A percentile compares a stretch with the other conserved stretches of the same genome.
Evolutionary conservation across 2,797 vertebrate species (phyloP).

Genomic region (Anguilla marmorata): DNA sequence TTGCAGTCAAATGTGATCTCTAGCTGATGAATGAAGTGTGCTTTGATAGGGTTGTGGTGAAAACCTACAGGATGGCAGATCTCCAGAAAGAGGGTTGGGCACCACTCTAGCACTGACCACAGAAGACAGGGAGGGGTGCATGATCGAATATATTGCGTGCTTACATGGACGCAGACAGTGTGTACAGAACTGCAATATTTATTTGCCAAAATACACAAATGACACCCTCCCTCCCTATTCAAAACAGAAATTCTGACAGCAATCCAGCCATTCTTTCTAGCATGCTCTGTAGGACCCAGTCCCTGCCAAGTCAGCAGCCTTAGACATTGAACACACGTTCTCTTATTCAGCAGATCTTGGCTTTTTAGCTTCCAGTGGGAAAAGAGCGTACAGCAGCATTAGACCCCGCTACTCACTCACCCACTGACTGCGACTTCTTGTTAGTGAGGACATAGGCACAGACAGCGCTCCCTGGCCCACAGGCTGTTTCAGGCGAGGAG

Average conservation of each 20-base stretch:
- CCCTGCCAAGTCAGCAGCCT: background rate
- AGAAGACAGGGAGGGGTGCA: background rate
- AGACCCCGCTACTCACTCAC: constrained; percentile 59
- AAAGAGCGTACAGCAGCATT: background rate
- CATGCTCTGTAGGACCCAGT: background rate
- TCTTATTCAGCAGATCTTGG: background rate
- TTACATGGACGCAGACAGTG: background rate
- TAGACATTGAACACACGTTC: background rate
- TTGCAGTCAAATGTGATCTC: background rate
- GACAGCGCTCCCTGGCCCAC: constrained; percentile 69
- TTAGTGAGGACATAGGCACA: constrained; percentile 66
- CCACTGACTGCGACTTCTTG: constrained; percentile 65
- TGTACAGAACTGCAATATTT: background rate
- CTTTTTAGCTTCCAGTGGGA: background rate
- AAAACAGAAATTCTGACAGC: background rate
- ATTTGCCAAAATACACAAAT: background rate
- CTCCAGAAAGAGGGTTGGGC: too few species aligned
- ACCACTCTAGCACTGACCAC: background rate
- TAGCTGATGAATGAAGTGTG: too few species aligned
- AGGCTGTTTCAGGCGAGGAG: constrained; percentile 63
- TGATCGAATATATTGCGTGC: background rate
- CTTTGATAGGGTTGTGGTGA: too few species aligned
- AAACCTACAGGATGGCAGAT: too few species aligned
- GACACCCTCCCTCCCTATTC: background rate
- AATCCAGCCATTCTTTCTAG: background rate